phyloP scores from a whole-genome alignment of 2,797 vertebrate species.

The Cichlasoma orientale region DNA sequence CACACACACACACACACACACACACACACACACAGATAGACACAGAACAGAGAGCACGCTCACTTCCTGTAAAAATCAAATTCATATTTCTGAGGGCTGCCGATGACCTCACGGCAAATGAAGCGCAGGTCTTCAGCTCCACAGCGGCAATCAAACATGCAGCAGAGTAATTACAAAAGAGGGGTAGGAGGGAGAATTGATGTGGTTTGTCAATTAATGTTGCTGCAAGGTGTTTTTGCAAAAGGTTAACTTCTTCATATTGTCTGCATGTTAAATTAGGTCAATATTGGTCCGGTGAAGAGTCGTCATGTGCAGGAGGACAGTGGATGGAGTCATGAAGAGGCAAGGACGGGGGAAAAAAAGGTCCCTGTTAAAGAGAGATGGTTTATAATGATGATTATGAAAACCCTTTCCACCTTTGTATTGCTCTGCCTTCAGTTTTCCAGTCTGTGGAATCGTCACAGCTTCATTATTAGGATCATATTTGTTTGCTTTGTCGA shows the following conservation, averaged over 20 bases:
- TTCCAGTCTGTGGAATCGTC: not conserved
- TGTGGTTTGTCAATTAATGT: constrained; percentile 86
- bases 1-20: not conserved
- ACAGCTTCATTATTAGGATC: not conserved
- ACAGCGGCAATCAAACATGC: constrained; percentile 77
- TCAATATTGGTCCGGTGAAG: constrained; percentile 77
- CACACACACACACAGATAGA: not conserved
- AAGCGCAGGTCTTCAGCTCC: constrained; percentile 78
- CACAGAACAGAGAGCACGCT: constrained; percentile 25
- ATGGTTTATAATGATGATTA: constrained; percentile 50
- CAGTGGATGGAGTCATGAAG: constrained; percentile 74
- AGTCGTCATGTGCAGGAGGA: constrained; percentile 63
- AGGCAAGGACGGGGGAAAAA: constrained; percentile 21
- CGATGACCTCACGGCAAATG: constrained; percentile 84
- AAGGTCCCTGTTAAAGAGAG: constrained; percentile 50
- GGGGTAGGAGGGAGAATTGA: constrained; percentile 82
- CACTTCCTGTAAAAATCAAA: constrained; percentile 77
- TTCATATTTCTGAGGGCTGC: constrained; percentile 80
- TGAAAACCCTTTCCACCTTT: not conserved
- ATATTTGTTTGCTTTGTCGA: constrained; percentile 9
- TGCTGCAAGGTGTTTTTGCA: constrained; percentile 86
- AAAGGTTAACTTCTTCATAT: constrained; percentile 87
- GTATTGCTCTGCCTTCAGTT: not conserved
- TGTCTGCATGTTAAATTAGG: constrained; percentile 79
- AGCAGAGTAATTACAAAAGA: constrained; percentile 84